A percentile compares a stretch with the other conserved stretches of the same genome.
phyloP scores from a whole-genome alignment of 1,140 invertebrate genomes.

The Phthorimaea operculella region DNA sequence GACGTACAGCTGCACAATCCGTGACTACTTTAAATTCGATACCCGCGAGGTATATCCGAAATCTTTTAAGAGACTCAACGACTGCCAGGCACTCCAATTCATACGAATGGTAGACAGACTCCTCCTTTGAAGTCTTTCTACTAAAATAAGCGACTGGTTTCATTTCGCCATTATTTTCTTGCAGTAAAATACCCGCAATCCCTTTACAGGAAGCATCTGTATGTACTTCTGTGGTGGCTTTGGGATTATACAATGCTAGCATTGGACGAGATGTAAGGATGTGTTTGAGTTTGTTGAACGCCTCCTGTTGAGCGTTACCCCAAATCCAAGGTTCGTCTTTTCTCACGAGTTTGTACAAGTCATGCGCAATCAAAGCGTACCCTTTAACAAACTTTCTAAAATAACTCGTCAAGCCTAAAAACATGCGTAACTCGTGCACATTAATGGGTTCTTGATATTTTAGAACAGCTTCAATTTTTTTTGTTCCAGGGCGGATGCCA shows the following conservation, averaged over 20 bases:
- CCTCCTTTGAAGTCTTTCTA: conserved; percentile 6
- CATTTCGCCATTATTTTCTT: conserved; percentile 12
- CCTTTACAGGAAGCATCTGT: neutral
- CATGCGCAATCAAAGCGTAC: conserved; percentile 23
- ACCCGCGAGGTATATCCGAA: conserved; percentile 33
- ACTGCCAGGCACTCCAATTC: conserved; percentile 25
- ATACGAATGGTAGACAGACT: conserved; percentile 31
- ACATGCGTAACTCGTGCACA: neutral
- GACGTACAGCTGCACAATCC: conserved; percentile 29
- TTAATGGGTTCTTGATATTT: neutral
- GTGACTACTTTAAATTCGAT: conserved; percentile 32
- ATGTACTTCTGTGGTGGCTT: conserved; percentile 17
- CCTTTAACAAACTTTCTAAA: conserved; percentile 22
- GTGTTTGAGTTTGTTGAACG: neutral
- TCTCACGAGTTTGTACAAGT: conserved; percentile 12
- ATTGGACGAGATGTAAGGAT: neutral
- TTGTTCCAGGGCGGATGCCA: neutral
- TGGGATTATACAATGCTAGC: conserved; percentile 10
- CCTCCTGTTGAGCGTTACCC: neutral
- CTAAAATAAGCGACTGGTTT: neutral
- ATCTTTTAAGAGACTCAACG: conserved; percentile 23
- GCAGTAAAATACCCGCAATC: neutral
- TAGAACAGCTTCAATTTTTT: conserved; percentile 6
- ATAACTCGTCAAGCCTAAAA: conserved; percentile 10
- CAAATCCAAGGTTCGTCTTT: neutral